These are phyloP conservation scores for Gnathonemus echidnorhynchus DNA, from an alignment of 2,113 vertebrate species.

Conservation along the genomic window DNA sequence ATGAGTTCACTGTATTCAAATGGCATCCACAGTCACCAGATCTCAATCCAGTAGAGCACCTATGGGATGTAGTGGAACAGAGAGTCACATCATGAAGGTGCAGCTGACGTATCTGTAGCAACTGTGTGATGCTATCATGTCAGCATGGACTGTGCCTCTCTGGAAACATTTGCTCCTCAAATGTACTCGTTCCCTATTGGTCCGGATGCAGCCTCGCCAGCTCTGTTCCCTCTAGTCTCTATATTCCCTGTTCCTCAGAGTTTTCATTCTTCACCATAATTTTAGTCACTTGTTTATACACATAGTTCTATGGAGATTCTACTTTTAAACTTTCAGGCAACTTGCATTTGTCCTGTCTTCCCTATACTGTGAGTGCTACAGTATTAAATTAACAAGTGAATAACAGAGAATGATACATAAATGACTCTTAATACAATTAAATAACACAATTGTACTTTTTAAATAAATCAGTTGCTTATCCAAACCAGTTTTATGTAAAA, in stretches of 20 bases:
- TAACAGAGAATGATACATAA: neutral
- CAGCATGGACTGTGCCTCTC: neutral
- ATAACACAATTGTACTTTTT: neutral
- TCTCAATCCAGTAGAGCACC: too few relatives aligned
- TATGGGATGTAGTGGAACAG: too few relatives aligned
- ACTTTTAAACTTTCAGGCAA: neutral
- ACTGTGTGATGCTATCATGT: neutral
- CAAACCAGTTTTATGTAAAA: neutral
- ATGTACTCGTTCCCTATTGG: neutral
- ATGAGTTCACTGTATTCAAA: too few relatives aligned
- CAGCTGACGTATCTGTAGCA: too few relatives aligned
- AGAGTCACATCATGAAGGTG: too few relatives aligned
- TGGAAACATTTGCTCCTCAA: neutral
- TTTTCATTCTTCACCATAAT: neutral
- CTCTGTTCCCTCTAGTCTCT: neutral
- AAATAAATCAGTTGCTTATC: neutral
- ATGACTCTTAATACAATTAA: neutral
- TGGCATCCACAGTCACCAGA: too few relatives aligned
- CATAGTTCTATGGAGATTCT: neutral
- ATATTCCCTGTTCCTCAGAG: neutral
- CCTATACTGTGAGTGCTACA: neutral
- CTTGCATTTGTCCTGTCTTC: neutral
- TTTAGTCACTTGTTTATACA: neutral
- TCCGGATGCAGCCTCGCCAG: neutral
- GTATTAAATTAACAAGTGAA: neutral